phyloP scores from a whole-genome alignment of 2,113 vertebrate species.

The Pogona vitticeps region DNA sequence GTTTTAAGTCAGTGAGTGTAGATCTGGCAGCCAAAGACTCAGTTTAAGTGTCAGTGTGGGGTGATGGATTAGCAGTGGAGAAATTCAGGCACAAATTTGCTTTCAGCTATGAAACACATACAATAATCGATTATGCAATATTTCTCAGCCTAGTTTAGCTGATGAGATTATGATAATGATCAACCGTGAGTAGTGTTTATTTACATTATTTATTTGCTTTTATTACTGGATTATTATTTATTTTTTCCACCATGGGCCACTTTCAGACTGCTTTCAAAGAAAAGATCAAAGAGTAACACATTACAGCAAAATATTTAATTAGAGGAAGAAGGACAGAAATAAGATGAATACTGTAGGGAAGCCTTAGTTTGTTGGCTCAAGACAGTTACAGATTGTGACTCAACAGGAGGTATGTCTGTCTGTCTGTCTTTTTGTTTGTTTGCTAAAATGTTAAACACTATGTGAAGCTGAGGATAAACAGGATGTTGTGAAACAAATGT shows the following conservation, averaged over 20 bases:
- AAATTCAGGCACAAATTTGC: background rate
- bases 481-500: background rate
- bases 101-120: background rate
- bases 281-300: background rate
- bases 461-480: background rate
- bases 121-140: background rate
- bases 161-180: background rate
- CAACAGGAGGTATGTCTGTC: background rate
- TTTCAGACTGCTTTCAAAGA: background rate
- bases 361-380: background rate
- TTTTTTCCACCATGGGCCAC: background rate
- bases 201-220: background rate
- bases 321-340: background rate
- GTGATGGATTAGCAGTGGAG: background rate
- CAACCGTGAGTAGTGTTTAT: background rate
- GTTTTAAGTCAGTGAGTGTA: too few relatives aligned
- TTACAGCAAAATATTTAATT: background rate
- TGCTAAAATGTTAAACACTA: slow-evolving; percentile 20
- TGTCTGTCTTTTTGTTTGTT: too few relatives aligned
- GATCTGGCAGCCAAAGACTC: too few relatives aligned
- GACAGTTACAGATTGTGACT: background rate
- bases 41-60: background rate
- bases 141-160: background rate
- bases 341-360: background rate
- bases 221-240: background rate